Conservation (phyloP, 2,888 invertebrate species). For the Dryomyza anilis region DNA sequence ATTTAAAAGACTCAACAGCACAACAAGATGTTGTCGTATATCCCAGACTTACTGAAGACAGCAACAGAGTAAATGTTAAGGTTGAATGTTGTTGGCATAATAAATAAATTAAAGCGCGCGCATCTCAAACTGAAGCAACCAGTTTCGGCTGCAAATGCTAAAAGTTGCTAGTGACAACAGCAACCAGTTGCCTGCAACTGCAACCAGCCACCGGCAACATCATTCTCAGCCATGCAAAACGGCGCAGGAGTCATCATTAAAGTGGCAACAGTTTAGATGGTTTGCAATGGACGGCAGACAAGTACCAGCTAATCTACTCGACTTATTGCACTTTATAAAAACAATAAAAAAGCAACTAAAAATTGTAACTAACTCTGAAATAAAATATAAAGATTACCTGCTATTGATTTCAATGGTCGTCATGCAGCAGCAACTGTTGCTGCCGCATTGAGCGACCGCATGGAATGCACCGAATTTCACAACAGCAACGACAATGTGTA, state of each 20-base stretch:
- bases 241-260: not conserved
- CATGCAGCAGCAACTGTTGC: not conserved
- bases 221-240: constrained; percentile 11
- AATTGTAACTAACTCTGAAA: too few species aligned
- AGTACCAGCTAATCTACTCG: constrained; percentile 28
- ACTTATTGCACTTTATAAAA: constrained; percentile 1
- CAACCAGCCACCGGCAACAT: not conserved
- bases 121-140: constrained; percentile 4
- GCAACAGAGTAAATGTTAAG: constrained; percentile 46
- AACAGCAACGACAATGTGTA: not conserved
- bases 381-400: constrained; percentile 49
- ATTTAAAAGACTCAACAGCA: not conserved
- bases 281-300: constrained; percentile 16
- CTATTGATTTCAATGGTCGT: constrained; percentile 20
- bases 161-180: constrained; percentile 32
- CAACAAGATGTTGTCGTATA: not conserved
- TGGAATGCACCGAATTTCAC: constrained; percentile 16
- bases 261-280: not conserved
- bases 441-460: not conserved
- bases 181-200: constrained; percentile 2
- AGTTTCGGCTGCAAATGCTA: constrained; percentile 47
- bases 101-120: constrained; percentile 15
- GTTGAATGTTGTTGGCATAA: constrained; percentile 45
- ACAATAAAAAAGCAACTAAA: constrained; percentile 31
- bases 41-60: not conserved